phyloP scores from a whole-genome alignment of 1,140 invertebrate genomes.

The Wasmannia auropunctata region DNA sequence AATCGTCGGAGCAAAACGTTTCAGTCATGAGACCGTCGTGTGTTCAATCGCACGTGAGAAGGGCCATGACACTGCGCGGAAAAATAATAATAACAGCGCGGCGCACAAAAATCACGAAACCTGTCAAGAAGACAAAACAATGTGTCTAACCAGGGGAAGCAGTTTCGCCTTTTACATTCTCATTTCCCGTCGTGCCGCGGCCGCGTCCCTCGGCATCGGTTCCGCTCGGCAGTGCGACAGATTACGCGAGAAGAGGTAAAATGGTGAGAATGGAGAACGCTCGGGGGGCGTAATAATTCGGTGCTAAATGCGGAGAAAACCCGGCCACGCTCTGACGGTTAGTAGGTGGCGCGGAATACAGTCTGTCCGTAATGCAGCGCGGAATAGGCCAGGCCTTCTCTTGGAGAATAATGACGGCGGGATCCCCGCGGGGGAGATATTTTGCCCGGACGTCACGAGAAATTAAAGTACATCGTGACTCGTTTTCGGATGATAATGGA shows the following conservation, averaged over 20 bases:
- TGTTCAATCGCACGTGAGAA: slow-evolving; percentile 45
- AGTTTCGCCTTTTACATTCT: slow-evolving; percentile 14
- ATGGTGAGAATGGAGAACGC: slow-evolving; percentile 52
- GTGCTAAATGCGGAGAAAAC: slow-evolving; percentile 56
- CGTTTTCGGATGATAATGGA: not conserved
- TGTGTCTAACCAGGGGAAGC: slow-evolving; percentile 29
- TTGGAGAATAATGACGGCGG: slow-evolving; percentile 39
- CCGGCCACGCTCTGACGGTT: slow-evolving; percentile 51
- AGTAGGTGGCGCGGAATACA: slow-evolving; percentile 35
- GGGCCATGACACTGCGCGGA: not conserved
- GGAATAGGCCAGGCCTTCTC: slow-evolving; percentile 12
- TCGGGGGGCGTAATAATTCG: slow-evolving; percentile 51
- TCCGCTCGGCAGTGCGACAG: slow-evolving; percentile 41
- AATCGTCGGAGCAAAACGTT: slow-evolving; percentile 13
- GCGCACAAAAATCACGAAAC: not conserved
- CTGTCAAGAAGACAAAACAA: slow-evolving; percentile 51
- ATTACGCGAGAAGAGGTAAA: slow-evolving; percentile 48
- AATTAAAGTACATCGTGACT: slow-evolving; percentile 9
- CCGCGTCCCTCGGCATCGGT: slow-evolving; percentile 19
- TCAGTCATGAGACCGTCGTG: not conserved
- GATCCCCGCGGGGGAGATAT: not conserved
- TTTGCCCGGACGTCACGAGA: not conserved
- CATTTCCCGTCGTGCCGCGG: not conserved
- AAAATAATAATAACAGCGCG: slow-evolving; percentile 49
- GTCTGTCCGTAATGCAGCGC: slow-evolving; percentile 30